phyloP scores from a whole-genome alignment of 2,888 invertebrate species.

The Luperina testacea region DNA sequence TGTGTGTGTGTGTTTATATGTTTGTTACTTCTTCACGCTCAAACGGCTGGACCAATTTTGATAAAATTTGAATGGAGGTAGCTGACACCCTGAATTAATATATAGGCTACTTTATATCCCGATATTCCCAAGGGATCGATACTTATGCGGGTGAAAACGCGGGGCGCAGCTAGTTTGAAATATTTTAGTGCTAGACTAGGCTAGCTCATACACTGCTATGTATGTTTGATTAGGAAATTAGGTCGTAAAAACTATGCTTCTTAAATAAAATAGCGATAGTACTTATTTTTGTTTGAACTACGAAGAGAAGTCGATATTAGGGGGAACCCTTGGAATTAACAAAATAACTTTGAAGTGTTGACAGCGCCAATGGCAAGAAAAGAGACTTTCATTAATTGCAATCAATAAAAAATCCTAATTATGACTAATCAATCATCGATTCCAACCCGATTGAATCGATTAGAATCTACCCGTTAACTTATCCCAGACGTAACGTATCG shows the following conservation, averaged over 20 bases:
- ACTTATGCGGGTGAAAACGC: too few species aligned
- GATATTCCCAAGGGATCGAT: too few species aligned
- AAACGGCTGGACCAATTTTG: too few species aligned
- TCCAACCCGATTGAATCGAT: conserved; percentile 32
- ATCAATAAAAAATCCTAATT: neutral
- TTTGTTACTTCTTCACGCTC: too few species aligned
- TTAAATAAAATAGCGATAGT: neutral
- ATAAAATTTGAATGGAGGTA: too few species aligned
- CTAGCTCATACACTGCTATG: too few species aligned
- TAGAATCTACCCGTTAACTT: conserved; percentile 56
- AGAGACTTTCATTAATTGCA: neutral
- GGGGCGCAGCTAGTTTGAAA: neutral
- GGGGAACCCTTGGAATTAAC: neutral
- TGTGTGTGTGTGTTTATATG: too few species aligned
- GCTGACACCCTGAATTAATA: too few species aligned
- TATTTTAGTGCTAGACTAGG: neutral
- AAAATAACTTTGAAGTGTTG: neutral
- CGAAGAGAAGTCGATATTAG: neutral
- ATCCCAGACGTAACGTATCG: conserved; percentile 58
- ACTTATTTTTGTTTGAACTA: neutral
- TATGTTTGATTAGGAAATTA: neutral
- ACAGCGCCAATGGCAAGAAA: neutral
- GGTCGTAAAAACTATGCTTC: neutral
- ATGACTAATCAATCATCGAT: conserved; percentile 7
- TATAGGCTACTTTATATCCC: too few species aligned